Percentiles rank a stretch among this genome's conserved stretches.
Conservation (phyloP, 30 jellyfish, hydroid and myxozoan genomes). For the Hydractinia echinata region DNA sequence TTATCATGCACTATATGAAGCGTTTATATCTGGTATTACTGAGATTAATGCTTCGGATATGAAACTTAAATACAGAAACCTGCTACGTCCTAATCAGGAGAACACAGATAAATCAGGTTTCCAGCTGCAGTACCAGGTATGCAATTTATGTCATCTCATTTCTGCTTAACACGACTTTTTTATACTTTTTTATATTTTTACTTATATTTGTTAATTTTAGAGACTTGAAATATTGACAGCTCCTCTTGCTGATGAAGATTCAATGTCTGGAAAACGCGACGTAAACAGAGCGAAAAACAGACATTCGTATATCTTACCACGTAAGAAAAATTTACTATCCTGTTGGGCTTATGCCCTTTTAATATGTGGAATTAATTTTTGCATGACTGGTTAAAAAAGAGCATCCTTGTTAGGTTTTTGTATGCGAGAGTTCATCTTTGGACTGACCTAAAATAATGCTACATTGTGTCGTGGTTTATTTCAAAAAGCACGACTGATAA, state of each 20-base stretch:
- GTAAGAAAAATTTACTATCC: conserved; percentile 23
- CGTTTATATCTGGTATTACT: conserved; percentile 74
- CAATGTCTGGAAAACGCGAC: conserved; percentile 40
- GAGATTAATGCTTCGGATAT: conserved; percentile 54
- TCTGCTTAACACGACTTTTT: neutral
- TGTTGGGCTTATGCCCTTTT: too few relatives aligned
- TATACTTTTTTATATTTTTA: neutral
- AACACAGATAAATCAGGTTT: conserved; percentile 50
- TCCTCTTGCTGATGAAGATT: conserved; percentile 15
- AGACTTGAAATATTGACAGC: neutral
- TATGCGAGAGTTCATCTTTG: too few relatives aligned
- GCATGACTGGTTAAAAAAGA: too few relatives aligned
- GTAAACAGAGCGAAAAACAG: conserved; percentile 44
- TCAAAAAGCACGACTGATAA: too few relatives aligned
- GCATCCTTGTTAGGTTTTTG: too few relatives aligned
- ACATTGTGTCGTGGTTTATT: too few relatives aligned
- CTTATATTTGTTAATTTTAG: neutral
- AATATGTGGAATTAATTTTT: too few relatives aligned
- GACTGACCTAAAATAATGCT: too few relatives aligned
- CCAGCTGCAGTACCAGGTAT: conserved; percentile 68
- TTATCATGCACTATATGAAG: conserved; percentile 64
- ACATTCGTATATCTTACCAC: conserved; percentile 39
- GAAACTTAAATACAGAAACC: conserved; percentile 12
- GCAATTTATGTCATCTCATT: neutral
- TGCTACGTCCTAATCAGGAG: conserved; percentile 24